Conservation (phyloP, 2,888 invertebrate genomes). For the Philaethria dido region DNA sequence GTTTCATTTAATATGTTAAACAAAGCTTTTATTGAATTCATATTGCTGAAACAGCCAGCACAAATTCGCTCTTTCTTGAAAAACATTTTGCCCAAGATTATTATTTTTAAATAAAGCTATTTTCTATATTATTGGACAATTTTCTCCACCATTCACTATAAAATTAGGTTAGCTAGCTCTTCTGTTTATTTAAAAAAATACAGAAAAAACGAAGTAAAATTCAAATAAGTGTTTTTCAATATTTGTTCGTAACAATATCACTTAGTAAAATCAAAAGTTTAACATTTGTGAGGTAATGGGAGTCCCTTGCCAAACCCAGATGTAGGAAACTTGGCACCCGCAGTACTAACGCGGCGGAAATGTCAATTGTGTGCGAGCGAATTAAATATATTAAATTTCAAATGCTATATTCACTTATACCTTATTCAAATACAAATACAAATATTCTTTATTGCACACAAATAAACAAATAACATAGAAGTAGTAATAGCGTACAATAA, state of each 20-base stretch:
- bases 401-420: slow-evolving; percentile 1
- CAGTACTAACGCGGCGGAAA: not conserved
- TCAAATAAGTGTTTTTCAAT: not conserved
- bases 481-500: too few species aligned
- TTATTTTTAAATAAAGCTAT: not conserved
- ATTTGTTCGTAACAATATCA: slow-evolving; percentile 5
- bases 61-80: too few species aligned
- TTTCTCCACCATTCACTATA: not conserved
- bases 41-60: too few species aligned
- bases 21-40: too few species aligned
- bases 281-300: slow-evolving; percentile 16
- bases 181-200: not conserved
- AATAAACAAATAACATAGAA: too few species aligned
- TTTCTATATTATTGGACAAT: not conserved
- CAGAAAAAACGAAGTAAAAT: not conserved
- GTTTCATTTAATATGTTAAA: too few species aligned
- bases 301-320: slow-evolving; percentile 21
- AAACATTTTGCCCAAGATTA: not conserved
- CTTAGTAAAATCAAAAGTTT: slow-evolving; percentile 12
- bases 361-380: slow-evolving; percentile 12
- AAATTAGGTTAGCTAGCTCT: not conserved
- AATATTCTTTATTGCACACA: too few species aligned
- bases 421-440: too few species aligned
- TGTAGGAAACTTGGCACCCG: slow-evolving; percentile 20
- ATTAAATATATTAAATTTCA: slow-evolving; percentile 13